These are phyloP conservation scores for Upupa epops DNA, from an alignment of 2,113 vertebrate species.

Conservation along the genomic window DNA sequence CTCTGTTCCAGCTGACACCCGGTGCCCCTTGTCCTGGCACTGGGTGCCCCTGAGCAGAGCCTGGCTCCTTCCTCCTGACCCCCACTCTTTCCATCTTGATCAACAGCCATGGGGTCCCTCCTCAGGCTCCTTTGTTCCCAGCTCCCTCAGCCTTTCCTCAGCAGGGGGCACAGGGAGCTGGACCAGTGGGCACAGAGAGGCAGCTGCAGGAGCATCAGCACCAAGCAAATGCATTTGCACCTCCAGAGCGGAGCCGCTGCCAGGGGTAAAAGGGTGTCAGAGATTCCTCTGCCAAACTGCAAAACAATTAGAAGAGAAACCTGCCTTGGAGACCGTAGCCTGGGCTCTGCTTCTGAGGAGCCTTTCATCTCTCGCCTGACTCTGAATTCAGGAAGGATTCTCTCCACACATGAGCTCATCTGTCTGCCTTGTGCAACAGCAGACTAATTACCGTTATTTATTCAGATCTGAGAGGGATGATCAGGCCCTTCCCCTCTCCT, in stretches of 20 bases:
- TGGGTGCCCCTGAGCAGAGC: no score
- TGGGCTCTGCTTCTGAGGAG: constrained; percentile 40
- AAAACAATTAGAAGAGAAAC: constrained; percentile 38
- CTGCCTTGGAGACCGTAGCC: constrained; percentile 46
- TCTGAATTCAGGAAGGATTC: constrained; percentile 42
- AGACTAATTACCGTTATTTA: constrained; percentile 55
- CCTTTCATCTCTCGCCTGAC: constrained; percentile 47
- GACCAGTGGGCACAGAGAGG: neutral
- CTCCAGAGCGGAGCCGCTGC: neutral
- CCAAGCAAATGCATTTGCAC: neutral
- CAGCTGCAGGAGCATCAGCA: constrained; percentile 3
- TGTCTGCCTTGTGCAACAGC: constrained; percentile 22
- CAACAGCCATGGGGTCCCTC: no score
- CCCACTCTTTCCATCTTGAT: no score
- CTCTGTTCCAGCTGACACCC: no score
- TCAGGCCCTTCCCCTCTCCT: neutral
- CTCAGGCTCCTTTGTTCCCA: no score
- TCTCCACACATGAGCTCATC: constrained; percentile 15
- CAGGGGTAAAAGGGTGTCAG: constrained; percentile 12
- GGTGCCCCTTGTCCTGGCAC: no score
- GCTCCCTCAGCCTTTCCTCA: no score
- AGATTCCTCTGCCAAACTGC: constrained; percentile 20
- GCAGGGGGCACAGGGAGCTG: neutral
- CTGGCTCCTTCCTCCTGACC: no score
- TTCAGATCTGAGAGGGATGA: constrained; percentile 41